Conservation (phyloP, 2,888 invertebrate species). For the Plusia festucae region DNA sequence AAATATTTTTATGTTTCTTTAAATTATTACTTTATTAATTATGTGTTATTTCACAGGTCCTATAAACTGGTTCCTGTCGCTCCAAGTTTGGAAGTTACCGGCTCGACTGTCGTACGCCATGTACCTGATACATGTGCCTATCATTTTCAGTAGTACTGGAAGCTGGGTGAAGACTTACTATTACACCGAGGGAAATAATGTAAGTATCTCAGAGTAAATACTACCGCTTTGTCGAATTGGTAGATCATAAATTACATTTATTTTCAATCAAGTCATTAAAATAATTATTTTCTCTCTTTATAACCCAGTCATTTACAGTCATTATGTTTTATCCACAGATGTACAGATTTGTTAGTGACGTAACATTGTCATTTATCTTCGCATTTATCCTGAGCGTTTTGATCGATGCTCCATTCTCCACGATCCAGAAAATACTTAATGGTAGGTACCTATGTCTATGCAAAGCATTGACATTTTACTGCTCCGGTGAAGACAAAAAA, state of each 20-base stretch:
- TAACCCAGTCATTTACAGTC: too few species aligned
- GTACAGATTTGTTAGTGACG: constrained; percentile 69
- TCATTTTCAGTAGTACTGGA: constrained; percentile 72
- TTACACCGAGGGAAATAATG: constrained; percentile 68
- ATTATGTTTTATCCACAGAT: constrained; percentile 59
- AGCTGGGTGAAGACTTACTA: constrained; percentile 71
- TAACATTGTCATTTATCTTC: constrained; percentile 63
- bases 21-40: not conserved
- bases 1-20: too few species aligned
- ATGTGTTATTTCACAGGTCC: constrained; percentile 71
- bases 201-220: constrained; percentile 56
- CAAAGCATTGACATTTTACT: not conserved
- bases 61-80: constrained; percentile 86
- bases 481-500: too few species aligned
- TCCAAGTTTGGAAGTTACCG: constrained; percentile 85
- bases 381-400: constrained; percentile 71
- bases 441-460: constrained; percentile 57
- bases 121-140: constrained; percentile 85
- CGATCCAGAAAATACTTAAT: constrained; percentile 71
- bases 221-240: not conserved
- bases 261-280: too few species aligned
- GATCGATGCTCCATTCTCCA: constrained; percentile 77
- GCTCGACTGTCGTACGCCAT: constrained; percentile 88
- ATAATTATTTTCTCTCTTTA: too few species aligned
- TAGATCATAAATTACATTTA: too few species aligned